Evolutionary conservation across 2,888 invertebrate species (phyloP), one percentile per base, ranked within the genome.

Genomic region (Spisula solida): DNA sequence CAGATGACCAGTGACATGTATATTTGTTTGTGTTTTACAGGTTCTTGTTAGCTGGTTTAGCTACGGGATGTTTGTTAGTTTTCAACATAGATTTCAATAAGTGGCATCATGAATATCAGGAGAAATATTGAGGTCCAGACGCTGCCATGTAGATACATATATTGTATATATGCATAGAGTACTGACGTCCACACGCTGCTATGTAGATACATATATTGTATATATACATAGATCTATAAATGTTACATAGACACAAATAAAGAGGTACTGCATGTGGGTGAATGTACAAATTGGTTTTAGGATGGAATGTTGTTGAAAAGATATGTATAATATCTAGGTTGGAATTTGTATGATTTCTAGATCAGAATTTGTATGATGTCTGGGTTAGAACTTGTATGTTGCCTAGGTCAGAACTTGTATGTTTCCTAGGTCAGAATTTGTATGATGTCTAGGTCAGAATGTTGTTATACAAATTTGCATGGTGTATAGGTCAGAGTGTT

Each of bases 21-120:
- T 41, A 66, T 25, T n/a, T 25, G 25, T 25, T 66, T 66, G 25
- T 66, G 8, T 25, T 25, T 66, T 97, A n/a, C 97, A 99, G 99
- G 97, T 99, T 99, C 97, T 97, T 99, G 94, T 97, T 99, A 96
- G 99, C 99, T 94, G 99, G 99, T 86, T 97, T 99, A 88, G 99
- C 99, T 88, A 99, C 99, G 94, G 99, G 99, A 85, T 99, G 99
- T 85, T 98, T 99, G 94, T 99, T 99, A 91, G 99, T 99, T 95
- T 99, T 99, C 97, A 99, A 99, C 97, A 99, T 99, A 97, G 99
- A 99, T 97, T 99, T 99, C 97, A 99, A 99, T 95, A 96, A 97
- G 88, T 97, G 97, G 97, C 97, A 97, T 93, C 97, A 97, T 87
- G 96, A 97, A 92, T 97, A 96, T 91, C 97, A 97, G 92, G 96